Conservation (phyloP, 2,888 invertebrate species). For the Euspilapteryx auroguttella region DNA sequence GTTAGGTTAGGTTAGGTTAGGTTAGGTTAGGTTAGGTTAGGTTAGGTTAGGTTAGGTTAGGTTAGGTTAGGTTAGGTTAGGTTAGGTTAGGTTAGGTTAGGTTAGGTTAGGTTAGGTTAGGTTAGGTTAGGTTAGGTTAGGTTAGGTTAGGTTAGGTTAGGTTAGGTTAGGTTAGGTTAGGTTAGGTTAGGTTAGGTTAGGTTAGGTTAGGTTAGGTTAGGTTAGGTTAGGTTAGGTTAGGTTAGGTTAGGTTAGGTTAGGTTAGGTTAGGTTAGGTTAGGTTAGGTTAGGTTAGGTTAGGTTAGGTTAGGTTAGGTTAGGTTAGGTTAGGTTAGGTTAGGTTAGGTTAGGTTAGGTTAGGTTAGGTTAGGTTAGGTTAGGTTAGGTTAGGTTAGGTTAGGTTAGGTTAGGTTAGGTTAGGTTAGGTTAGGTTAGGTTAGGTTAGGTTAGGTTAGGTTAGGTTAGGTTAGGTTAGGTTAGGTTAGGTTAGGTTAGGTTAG, state of each 20-base stretch:
- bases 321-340: conserved; percentile 7
- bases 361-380: conserved; percentile 8
- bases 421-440: conserved; percentile 8
- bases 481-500: conserved; percentile 9
- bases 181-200: too few species aligned
- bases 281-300: conserved; percentile 6
- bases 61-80: conserved; percentile 7
- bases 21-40: too few species aligned
- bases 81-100: conserved; percentile 7
- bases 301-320: conserved; percentile 6
- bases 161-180: conserved; percentile 8
- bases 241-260: conserved; percentile 7
- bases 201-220: conserved; percentile 8
- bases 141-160: conserved; percentile 7
- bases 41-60: conserved; percentile 6
- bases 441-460: conserved; percentile 6
- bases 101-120: conserved; percentile 7
- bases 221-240: conserved; percentile 7
- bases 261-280: conserved; percentile 5
- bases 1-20: too few species aligned
- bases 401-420: conserved; percentile 9
- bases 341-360: conserved; percentile 5
- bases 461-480: conserved; percentile 5
- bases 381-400: conserved; percentile 7
- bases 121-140: conserved; percentile 7